Conservation (phyloP, 2,797 vertebrate species). For the Enteromius viviparus region DNA sequence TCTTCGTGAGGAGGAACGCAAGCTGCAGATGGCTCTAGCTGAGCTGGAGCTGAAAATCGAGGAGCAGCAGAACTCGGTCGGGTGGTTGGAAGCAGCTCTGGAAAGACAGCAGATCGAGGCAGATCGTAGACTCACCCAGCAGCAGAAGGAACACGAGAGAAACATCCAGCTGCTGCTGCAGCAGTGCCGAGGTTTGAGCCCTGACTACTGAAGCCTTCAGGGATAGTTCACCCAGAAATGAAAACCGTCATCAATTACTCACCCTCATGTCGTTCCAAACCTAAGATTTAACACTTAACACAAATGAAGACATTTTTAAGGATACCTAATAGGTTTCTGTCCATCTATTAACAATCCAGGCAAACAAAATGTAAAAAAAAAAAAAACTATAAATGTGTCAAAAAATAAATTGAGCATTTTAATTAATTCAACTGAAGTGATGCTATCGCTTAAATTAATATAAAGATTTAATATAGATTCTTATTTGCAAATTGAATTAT, state of each 20-base stretch:
- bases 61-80: constrained; percentile 89
- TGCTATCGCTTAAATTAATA: background rate
- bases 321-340: background rate
- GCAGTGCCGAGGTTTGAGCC: constrained; percentile 84
- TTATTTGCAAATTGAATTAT: background rate
- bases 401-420: background rate
- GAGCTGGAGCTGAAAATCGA: constrained; percentile 94
- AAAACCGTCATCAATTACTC: background rate
- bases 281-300: background rate
- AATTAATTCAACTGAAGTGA: background rate
- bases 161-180: constrained; percentile 90
- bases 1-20: constrained; percentile 93
- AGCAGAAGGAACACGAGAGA: constrained; percentile 93
- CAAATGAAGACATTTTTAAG: background rate
- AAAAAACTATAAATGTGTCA: background rate
- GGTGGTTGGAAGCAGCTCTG: constrained; percentile 90
- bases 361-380: background rate
- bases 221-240: background rate
- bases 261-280: background rate
- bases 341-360: background rate
- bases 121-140: constrained; percentile 92
- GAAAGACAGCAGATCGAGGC: constrained; percentile 91
- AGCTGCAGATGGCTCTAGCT: constrained; percentile 87
- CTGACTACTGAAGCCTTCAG: background rate
- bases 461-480: background rate